Base-by-base conservation (phyloP, 92 coral and sea anemone genomes). In the Paramuricea clavata region DNA sequence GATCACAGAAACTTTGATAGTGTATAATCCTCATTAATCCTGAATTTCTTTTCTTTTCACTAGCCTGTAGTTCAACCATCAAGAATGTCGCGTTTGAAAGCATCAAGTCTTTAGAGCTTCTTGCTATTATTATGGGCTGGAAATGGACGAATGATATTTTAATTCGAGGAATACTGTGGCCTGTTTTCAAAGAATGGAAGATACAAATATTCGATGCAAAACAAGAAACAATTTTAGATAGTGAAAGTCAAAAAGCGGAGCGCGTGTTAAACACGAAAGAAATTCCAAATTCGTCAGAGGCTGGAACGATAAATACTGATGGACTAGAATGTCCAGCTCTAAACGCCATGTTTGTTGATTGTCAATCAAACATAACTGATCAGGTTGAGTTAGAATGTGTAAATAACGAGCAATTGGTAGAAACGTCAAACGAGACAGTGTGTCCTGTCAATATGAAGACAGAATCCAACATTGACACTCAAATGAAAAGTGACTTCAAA, bases 111-210 rank as follows among this genome's bases (percentile, higher is more conserved):
- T 81, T 97, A 8, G 97, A 97, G 68, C 92, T 97, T 22, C 22
- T 97, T 43, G 87, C 95, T 0, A 90, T 93, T 80, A 89, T 91
- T 26, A 90, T 91, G 36, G 99, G 99, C 21, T 94, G 99, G 99
- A 86, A 87, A 62, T 97, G 99, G 99, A 86, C 92, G 17, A 76
- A 91, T 19, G 87, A 93, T 72, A 86, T 77, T 6, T 96, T 97
- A 16, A 82, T 93, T 27, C 68, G 94, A 34, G 85, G 90, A 27
- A 64, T 83, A 60, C 71, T 97, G 21, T 97, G 98, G 98, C 90
- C 85, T 47, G 74, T 97, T 72, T 76, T 97, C 34, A 43, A 76
- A 30, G 65, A 71, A 7, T 94, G 99, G 99, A 85, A 86, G 35
- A 31, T 65, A 39, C 4, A 39, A 39, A 10, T 10, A 39, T 39